These are phyloP conservation scores for Apotomis capreana DNA, from an alignment of 2,888 invertebrate species.

Conservation along the genomic window DNA sequence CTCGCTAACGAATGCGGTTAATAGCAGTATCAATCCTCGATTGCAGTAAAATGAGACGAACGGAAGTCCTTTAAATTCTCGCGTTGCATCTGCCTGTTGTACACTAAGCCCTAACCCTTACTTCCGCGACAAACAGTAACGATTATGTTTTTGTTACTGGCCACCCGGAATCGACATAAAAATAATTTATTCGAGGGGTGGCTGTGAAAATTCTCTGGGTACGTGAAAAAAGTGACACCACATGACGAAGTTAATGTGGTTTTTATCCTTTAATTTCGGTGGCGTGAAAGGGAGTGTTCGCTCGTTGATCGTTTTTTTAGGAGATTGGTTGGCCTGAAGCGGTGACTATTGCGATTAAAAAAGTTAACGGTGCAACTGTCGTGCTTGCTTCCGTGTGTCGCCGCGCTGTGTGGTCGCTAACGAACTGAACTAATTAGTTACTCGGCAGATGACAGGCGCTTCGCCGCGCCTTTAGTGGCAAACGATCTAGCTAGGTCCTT, in stretches of 20 bases:
- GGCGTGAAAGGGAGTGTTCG: constrained; percentile 53
- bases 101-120: constrained; percentile 67
- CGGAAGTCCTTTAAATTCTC: constrained; percentile 42
- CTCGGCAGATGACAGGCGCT: constrained; percentile 43
- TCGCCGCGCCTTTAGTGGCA: constrained; percentile 8
- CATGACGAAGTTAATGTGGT: constrained; percentile 62
- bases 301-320: constrained; percentile 52
- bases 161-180: constrained; percentile 81
- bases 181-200: constrained; percentile 79
- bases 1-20: background rate
- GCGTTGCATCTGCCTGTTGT: constrained; percentile 63
- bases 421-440: constrained; percentile 59
- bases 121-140: constrained; percentile 68
- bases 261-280: constrained; percentile 59
- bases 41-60: constrained; percentile 35
- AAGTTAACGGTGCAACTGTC: constrained; percentile 75
- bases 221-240: constrained; percentile 74
- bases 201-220: constrained; percentile 76
- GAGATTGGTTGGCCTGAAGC: constrained; percentile 61
- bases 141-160: constrained; percentile 72
- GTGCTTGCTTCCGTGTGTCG: constrained; percentile 61
- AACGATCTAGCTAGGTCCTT: background rate
- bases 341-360: constrained; percentile 61
- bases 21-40: constrained; percentile 17
- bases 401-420: constrained; percentile 49